These are phyloP conservation scores for Melitaea athalia DNA, from an alignment of 2,888 invertebrate species.

Conservation along the genomic window DNA sequence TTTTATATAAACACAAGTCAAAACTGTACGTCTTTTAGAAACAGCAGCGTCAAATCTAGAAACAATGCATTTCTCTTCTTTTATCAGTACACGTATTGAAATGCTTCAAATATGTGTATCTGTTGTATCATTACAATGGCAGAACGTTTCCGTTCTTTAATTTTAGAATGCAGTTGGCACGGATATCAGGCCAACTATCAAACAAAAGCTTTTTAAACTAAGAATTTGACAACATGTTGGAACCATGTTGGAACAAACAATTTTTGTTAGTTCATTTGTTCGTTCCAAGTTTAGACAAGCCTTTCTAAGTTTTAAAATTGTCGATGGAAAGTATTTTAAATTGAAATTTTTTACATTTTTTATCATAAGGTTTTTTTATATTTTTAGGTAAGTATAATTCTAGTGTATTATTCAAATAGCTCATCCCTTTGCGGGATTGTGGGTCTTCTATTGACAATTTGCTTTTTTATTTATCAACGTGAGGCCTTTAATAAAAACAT, in stretches of 20 bases:
- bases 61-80: background rate
- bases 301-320: background rate
- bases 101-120: background rate
- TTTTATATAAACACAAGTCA: background rate
- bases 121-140: background rate
- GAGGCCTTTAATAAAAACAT: slow-evolving; percentile 13
- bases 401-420: background rate
- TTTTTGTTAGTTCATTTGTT: background rate
- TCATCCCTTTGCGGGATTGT: background rate
- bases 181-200: slow-evolving; percentile 2
- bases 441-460: background rate
- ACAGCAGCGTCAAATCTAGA: background rate
- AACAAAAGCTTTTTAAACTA: background rate
- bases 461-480: slow-evolving; percentile 2
- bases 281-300: background rate
- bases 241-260: background rate
- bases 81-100: slow-evolving; percentile 2
- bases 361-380: background rate
- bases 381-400: background rate
- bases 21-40: background rate
- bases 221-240: background rate
- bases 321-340: background rate
- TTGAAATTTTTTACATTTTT: background rate
- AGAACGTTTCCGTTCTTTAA: background rate
- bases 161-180: slow-evolving; percentile 1